Percentiles rank a stretch among this genome's conserved stretches.
phyloP scores from a whole-genome alignment of 2,113 vertebrate genomes.

The Varanus salvator region DNA sequence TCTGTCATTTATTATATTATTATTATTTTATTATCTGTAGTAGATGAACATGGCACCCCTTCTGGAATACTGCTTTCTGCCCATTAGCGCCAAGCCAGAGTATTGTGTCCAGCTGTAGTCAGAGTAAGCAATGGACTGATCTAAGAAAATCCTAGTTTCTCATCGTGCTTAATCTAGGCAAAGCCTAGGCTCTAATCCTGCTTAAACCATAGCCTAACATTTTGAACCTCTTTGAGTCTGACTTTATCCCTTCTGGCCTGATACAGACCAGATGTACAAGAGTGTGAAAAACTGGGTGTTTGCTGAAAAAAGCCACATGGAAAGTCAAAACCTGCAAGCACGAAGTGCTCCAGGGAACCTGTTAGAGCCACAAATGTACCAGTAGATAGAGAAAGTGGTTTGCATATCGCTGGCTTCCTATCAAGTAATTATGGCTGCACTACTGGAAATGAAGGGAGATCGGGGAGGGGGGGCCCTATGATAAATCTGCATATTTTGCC shows the following conservation, averaged over 20 bases:
- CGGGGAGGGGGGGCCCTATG: no score
- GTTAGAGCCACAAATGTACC: background rate
- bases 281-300: conserved; percentile 38
- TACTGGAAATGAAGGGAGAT: background rate
- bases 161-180: conserved; percentile 20
- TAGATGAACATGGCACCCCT: conserved; percentile 33
- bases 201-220: conserved; percentile 54
- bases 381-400: background rate
- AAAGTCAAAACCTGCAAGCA: background rate
- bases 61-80: conserved; percentile 6
- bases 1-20: no score
- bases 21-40: background rate
- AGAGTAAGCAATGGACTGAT: conserved; percentile 36
- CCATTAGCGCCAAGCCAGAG: conserved; percentile 35
- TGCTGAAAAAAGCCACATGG: conserved; percentile 45
- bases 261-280: conserved; percentile 49
- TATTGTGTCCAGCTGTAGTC: conserved; percentile 28
- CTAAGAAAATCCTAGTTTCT: conserved; percentile 43
- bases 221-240: conserved; percentile 54
- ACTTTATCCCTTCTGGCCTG: conserved; percentile 53
- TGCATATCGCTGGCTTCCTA: background rate
- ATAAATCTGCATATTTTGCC: background rate
- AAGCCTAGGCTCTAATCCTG: conserved; percentile 52
- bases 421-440: background rate
- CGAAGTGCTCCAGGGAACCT: background rate